Conservation (phyloP, 2,113 vertebrate species). For the Dasyurus viverrinus region DNA sequence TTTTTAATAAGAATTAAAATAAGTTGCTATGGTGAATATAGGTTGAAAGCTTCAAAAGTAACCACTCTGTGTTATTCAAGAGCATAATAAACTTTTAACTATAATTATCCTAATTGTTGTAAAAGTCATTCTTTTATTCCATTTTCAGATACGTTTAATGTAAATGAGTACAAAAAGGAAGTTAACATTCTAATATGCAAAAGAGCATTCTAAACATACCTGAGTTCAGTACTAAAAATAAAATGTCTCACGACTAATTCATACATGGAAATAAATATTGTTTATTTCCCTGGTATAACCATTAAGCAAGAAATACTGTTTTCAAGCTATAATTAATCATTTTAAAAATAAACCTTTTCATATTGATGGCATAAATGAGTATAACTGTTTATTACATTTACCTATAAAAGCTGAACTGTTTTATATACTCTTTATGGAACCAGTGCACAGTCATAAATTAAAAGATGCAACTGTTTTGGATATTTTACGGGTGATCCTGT, state of each 20-base stretch:
- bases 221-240: conserved; percentile 48
- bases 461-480: conserved; percentile 86
- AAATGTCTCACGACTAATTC: conserved; percentile 65
- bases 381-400: conserved; percentile 83
- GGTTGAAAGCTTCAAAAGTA: conserved; percentile 70
- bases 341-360: conserved; percentile 80
- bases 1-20: conserved; percentile 68
- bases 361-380: conserved; percentile 80
- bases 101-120: conserved; percentile 59
- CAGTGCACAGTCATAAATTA: conserved; percentile 83
- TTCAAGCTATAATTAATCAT: conserved; percentile 83
- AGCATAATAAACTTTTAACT: conserved; percentile 64
- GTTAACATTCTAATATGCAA: conserved; percentile 41
- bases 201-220: conserved; percentile 60
- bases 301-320: conserved; percentile 79
- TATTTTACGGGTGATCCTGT: conserved; percentile 86
- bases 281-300: conserved; percentile 69
- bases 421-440: conserved; percentile 86
- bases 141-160: conserved; percentile 43
- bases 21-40: conserved; percentile 66
- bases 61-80: conserved; percentile 59
- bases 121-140: conserved; percentile 46
- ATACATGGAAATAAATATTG: conserved; percentile 68
- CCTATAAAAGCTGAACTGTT: conserved; percentile 84
- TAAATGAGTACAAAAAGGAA: conserved; percentile 46